A percentile compares a stretch with the other conserved stretches of the same genome.
phyloP scores from a whole-genome alignment of 2,888 invertebrate species.

The Ophioninae sp. region DNA sequence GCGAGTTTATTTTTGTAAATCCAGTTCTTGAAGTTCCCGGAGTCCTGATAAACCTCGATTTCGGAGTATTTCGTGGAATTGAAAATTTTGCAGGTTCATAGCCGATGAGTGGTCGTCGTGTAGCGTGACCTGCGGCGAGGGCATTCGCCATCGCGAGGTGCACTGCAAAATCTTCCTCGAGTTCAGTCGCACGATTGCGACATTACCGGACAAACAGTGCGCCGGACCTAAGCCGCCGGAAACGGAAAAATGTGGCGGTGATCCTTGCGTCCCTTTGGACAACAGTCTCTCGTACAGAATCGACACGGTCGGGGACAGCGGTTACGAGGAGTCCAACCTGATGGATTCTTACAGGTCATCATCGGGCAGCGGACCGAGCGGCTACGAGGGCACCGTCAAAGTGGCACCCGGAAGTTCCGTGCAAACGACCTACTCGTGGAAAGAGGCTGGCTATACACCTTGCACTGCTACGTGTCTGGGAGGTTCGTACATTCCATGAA shows the following conservation, averaged over 20 bases:
- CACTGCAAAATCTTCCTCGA: constrained; percentile 97
- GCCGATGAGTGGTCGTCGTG: constrained; percentile 97
- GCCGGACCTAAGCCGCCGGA: constrained; percentile 92
- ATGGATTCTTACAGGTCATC: constrained; percentile 78
- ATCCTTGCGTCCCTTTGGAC: constrained; percentile 84
- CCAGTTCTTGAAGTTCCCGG: background rate
- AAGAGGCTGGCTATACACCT: constrained; percentile 93
- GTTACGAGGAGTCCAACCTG: constrained; percentile 78
- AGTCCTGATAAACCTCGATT: background rate
- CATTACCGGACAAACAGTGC: constrained; percentile 93
- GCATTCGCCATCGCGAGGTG: constrained; percentile 92
- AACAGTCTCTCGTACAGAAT: constrained; percentile 79
- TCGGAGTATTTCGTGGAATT: background rate
- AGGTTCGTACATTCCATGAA: constrained; percentile 82
- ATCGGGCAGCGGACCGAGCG: constrained; percentile 66
- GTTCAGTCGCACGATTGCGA: constrained; percentile 93
- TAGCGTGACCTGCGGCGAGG: constrained; percentile 95
- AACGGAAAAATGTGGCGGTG: constrained; percentile 90
- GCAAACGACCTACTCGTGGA: constrained; percentile 93
- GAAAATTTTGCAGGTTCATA: constrained; percentile 85
- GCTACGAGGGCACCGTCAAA: constrained; percentile 82
- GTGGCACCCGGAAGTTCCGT: constrained; percentile 87
- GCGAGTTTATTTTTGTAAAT: no score
- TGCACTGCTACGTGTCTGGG: constrained; percentile 98
- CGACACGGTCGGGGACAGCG: constrained; percentile 79